These are phyloP conservation scores for Stichodactyla helianthus DNA, from an alignment of 64 coral and sea anemone genomes.

Conservation along the genomic window DNA sequence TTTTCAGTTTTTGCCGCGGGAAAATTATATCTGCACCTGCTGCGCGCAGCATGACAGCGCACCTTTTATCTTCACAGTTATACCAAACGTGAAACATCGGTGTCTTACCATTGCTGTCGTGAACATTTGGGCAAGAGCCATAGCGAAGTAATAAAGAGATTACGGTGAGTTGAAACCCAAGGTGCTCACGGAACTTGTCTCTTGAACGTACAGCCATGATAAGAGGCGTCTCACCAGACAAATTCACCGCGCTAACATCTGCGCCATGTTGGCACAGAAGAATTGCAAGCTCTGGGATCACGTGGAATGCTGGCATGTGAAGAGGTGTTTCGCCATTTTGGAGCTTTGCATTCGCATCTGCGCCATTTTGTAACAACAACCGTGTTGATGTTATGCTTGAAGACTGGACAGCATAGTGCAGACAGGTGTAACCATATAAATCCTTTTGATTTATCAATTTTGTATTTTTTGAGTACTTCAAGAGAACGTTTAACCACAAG, in stretches of 20 bases:
- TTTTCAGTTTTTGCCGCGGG: background rate
- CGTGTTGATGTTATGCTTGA: slow-evolving; percentile 32
- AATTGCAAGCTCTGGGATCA: slow-evolving; percentile 37
- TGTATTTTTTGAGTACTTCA: background rate
- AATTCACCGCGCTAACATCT: slow-evolving; percentile 29
- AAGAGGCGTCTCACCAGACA: slow-evolving; percentile 43
- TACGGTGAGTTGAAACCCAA: slow-evolving; percentile 36
- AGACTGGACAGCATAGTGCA: slow-evolving; percentile 64
- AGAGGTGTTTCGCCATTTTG: slow-evolving; percentile 33
- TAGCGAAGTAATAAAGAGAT: slow-evolving; percentile 58
- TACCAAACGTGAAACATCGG: slow-evolving; percentile 26
- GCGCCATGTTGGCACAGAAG: slow-evolving; percentile 55
- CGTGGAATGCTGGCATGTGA: slow-evolving; percentile 47
- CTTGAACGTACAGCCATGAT: slow-evolving; percentile 36
- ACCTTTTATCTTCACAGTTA: too few relatives aligned
- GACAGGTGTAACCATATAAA: slow-evolving; percentile 42
- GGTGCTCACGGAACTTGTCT: slow-evolving; percentile 30
- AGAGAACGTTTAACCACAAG: background rate
- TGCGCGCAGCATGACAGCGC: slow-evolving; percentile 5
- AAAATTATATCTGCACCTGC: slow-evolving; percentile 33
- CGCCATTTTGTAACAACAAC: slow-evolving; percentile 36
- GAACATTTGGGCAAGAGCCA: slow-evolving; percentile 47
- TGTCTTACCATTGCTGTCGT: slow-evolving; percentile 22
- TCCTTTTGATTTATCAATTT: slow-evolving; percentile 39
- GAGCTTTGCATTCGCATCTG: slow-evolving; percentile 8